Evolutionary conservation across 2,797 vertebrate species (phyloP).

Genomic region (Lutjanus argentimaculatus): DNA sequence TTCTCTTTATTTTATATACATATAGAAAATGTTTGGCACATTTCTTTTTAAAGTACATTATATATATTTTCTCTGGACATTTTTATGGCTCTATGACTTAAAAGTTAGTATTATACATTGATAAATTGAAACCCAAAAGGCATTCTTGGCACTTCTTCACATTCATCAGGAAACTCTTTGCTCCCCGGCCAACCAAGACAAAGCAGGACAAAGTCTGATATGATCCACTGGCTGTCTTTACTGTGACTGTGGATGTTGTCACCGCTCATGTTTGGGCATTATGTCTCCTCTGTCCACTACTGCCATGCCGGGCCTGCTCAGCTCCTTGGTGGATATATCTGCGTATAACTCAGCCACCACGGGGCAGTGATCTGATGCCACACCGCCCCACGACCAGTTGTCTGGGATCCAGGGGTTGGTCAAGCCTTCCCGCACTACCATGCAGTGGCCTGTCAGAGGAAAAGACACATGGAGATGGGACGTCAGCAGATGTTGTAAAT

Average conservation of each 20-base stretch:
- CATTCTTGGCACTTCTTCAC: conserved; percentile 73
- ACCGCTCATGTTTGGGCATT: conserved; percentile 92
- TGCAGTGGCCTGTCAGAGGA: conserved; percentile 88
- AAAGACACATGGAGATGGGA: not conserved
- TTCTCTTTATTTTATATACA: conserved; percentile 80
- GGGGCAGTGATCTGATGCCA: conserved; percentile 94
- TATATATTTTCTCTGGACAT: conserved; percentile 52
- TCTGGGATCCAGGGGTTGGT: conserved; percentile 98
- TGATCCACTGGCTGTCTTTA: not conserved
- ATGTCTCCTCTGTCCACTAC: conserved; percentile 87
- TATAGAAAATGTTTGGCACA: conserved; percentile 83
- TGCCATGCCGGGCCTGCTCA: conserved; percentile 82
- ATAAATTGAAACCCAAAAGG: conserved; percentile 63
- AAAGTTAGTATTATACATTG: conserved; percentile 34
- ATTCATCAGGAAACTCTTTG: conserved; percentile 59
- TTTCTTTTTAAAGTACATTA: conserved; percentile 64
- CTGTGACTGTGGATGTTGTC: conserved; percentile 68
- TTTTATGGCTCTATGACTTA: conserved; percentile 61
- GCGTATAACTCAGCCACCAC: conserved; percentile 91
- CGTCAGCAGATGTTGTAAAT: conserved; percentile 16
- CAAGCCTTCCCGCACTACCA: conserved; percentile 93
- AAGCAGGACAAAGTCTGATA: conserved; percentile 35
- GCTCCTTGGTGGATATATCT: conserved; percentile 87
- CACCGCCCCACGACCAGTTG: conserved; percentile 97
- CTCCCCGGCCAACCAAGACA: conserved; percentile 30